Conservation (phyloP, 2,888 invertebrate species). For the Phalera bucephala region DNA sequence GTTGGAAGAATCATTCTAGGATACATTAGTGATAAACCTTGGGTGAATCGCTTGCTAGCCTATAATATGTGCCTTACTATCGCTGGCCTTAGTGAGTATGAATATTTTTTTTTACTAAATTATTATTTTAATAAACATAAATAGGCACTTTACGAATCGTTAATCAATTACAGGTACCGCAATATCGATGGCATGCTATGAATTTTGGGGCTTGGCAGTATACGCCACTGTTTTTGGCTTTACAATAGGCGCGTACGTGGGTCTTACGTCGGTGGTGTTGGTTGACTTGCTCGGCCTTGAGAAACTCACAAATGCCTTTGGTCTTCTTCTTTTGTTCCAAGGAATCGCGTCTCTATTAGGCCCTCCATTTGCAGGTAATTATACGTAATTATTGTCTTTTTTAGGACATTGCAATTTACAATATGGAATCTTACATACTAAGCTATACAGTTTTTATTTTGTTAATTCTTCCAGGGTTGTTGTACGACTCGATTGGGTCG, state of each 20-base stretch:
- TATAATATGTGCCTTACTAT: conserved; percentile 94
- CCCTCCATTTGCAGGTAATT: conserved; percentile 94
- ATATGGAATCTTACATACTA: too few species aligned
- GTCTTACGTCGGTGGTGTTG: conserved; percentile 97
- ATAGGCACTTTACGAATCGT: too few species aligned
- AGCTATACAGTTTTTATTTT: too few species aligned
- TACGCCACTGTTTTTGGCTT: conserved; percentile 94
- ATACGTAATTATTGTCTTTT: not conserved
- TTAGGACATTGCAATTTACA: not conserved
- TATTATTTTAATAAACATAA: too few species aligned
- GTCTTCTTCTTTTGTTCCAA: conserved; percentile 95
- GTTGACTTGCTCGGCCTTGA: conserved; percentile 97
- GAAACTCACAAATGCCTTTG: conserved; percentile 97
- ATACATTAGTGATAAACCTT: conserved; percentile 93
- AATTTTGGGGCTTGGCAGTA: conserved; percentile 88
- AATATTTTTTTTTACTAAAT: conserved; percentile 8
- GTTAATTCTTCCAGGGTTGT: conserved; percentile 87
- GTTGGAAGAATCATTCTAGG: conserved; percentile 95
- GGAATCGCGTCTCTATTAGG: conserved; percentile 96
- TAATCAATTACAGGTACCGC: conserved; percentile 87
- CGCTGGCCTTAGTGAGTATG: conserved; percentile 92
- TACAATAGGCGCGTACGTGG: conserved; percentile 97
- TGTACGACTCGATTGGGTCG: conserved; percentile 89
- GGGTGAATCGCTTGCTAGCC: conserved; percentile 94
- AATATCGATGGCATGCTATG: conserved; percentile 88